Evolutionary conservation across 2,113 vertebrate genomes (phyloP).

Genomic region (Ammodramus savannarum): DNA sequence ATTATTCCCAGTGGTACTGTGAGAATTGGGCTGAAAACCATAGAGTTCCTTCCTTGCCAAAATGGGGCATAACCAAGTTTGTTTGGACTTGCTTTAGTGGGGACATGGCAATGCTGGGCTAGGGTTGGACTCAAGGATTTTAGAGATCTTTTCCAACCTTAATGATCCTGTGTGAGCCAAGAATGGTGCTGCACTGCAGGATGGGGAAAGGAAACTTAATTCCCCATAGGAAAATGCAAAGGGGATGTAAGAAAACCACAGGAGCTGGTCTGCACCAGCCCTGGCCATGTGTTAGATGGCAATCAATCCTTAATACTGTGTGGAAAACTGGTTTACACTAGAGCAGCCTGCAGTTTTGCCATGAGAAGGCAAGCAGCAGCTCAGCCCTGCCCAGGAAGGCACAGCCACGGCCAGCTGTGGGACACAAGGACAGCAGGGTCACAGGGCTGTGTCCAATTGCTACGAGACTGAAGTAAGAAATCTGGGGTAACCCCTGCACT

Average conservation of each 20-base stretch:
- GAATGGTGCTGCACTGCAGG: not conserved
- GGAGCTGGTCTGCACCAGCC: not conserved
- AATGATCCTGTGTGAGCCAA: not conserved
- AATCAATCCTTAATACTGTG: not conserved
- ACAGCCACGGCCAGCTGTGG: not conserved
- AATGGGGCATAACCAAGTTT: slow-evolving; percentile 50
- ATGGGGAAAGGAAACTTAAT: not conserved
- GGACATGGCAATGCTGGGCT: not conserved
- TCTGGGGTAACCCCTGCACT: not conserved
- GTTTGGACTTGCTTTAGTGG: not conserved
- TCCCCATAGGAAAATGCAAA: not conserved
- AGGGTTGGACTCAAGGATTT: not conserved
- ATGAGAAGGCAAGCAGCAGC: not conserved
- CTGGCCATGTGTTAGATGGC: not conserved
- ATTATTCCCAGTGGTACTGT: slow-evolving; percentile 9
- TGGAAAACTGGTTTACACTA: not conserved
- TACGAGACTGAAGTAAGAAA: not conserved
- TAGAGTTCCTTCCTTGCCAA: slow-evolving; percentile 1
- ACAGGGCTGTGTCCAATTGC: not conserved
- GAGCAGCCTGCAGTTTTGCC: not conserved
- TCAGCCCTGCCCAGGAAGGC: not conserved
- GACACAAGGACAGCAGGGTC: not conserved
- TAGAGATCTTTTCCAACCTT: not conserved
- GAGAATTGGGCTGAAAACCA: not conserved
- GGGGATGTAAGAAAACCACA: not conserved